phyloP scores from a whole-genome alignment of 2,888 invertebrate genomes.

The Stenoptilia bipunctidactyla region DNA sequence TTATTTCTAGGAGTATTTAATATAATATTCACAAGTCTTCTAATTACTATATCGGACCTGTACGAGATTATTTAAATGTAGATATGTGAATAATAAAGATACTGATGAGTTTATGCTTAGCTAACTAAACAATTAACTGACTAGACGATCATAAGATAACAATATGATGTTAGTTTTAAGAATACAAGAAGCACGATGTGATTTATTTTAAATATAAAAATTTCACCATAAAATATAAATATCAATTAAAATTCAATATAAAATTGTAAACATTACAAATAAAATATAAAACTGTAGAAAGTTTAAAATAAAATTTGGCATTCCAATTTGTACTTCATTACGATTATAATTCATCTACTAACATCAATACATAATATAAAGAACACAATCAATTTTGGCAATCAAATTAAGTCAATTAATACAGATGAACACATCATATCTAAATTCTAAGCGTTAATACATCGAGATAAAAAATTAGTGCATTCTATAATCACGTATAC shows the following conservation, averaged over 20 bases:
- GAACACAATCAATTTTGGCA: conserved; percentile 32
- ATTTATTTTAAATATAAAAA: not conserved
- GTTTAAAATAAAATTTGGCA: conserved; percentile 32
- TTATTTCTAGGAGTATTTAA: conserved; percentile 7
- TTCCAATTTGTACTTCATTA: conserved; percentile 36
- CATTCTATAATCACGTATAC: not conserved
- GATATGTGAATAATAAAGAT: conserved; percentile 31
- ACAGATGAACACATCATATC: conserved; percentile 13
- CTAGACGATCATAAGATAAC: too few relatives aligned
- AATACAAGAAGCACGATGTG: not conserved
- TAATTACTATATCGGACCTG: conserved; percentile 19
- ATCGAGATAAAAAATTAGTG: not conserved
- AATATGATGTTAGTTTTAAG: not conserved
- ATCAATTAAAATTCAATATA: not conserved
- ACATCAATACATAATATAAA: conserved; percentile 13
- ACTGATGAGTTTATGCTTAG: conserved; percentile 4
- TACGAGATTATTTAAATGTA: conserved; percentile 17
- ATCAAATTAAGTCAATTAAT: conserved; percentile 10
- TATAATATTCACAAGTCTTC: conserved; percentile 19
- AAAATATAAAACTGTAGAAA: conserved; percentile 2
- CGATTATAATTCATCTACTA: conserved; percentile 2
- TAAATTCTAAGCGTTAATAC: conserved; percentile 8
- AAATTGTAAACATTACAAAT: conserved; percentile 3
- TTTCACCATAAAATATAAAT: not conserved
- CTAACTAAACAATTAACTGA: not conserved